Conservation (phyloP, 2,797 vertebrate genomes). For the Poeciliopsis gracilis region DNA sequence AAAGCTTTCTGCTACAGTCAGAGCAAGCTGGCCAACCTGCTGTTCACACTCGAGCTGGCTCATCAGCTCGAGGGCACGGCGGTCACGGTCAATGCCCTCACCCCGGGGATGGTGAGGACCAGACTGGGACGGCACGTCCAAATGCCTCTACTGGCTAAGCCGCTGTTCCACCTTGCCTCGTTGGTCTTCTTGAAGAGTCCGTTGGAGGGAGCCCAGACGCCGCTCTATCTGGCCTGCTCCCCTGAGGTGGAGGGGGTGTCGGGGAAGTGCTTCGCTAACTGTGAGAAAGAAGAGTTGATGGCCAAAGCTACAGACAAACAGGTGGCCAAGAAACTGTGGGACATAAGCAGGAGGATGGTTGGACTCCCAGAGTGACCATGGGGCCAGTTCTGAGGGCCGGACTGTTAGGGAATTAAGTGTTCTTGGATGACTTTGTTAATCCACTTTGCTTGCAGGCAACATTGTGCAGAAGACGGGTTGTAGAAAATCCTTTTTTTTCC, state of each 20-base stretch:
- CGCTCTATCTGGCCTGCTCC: constrained; percentile 89
- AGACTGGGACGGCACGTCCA: constrained; percentile 88
- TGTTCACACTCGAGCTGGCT: constrained; percentile 89
- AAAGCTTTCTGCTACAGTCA: constrained; percentile 92
- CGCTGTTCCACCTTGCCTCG: constrained; percentile 87
- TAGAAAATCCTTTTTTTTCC: constrained; percentile 11
- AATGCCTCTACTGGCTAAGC: constrained; percentile 88
- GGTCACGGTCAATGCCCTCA: constrained; percentile 90
- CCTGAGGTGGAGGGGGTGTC: constrained; percentile 88
- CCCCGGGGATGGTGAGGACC: constrained; percentile 93
- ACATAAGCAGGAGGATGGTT: constrained; percentile 91
- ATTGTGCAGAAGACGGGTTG: constrained; percentile 2
- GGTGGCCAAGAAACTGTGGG: constrained; percentile 90
- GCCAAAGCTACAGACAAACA: constrained; percentile 87
- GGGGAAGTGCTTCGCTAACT: constrained; percentile 92
- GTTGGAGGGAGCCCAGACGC: constrained; percentile 90
- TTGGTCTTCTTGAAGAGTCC: constrained; percentile 92
- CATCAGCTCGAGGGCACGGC: constrained; percentile 84
- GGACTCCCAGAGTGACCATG: constrained; percentile 81
- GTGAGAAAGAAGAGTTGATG: constrained; percentile 87
- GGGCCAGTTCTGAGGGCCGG: constrained; percentile 16
- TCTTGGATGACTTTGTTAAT: constrained; percentile 25
- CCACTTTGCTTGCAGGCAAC: constrained; percentile 11
- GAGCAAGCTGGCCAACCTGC: constrained; percentile 93
- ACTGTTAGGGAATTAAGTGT: constrained; percentile 14